A percentile compares a stretch with the other conserved stretches of the same genome.
Conservation (phyloP, 2,113 vertebrate genomes). For the Platycercus adscitus region DNA sequence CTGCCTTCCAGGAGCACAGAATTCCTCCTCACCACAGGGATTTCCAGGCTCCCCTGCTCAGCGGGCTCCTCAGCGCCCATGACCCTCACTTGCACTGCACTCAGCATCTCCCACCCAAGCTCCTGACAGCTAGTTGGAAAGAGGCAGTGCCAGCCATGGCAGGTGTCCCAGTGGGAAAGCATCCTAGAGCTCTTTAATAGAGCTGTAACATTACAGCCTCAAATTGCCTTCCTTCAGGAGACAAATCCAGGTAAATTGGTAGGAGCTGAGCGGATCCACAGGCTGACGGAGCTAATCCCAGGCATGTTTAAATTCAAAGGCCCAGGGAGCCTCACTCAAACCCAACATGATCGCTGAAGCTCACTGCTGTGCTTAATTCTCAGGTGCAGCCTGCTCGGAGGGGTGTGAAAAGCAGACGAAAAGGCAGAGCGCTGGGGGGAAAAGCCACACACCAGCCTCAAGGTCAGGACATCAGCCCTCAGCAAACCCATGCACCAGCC, state of each 20-base stretch:
- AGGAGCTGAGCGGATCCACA: not conserved
- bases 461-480: not conserved
- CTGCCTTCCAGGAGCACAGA: rapidly evolving
- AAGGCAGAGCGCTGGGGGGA: not conserved
- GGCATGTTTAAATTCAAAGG: constrained; percentile 23
- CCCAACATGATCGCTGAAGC: not conserved
- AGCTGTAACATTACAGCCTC: constrained; percentile 18
- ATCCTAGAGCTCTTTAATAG: not conserved
- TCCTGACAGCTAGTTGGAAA: not conserved
- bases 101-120: not conserved
- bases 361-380: not conserved
- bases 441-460: not conserved
- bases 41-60: not conserved
- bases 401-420: not conserved
- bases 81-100: rapidly evolving
- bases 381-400: not conserved
- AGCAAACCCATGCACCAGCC: not conserved
- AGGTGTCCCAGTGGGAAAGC: not conserved
- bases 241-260: constrained; percentile 28
- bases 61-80: rapidly evolving
- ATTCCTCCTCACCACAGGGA: not conserved
- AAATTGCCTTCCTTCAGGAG: constrained; percentile 19
- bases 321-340: not conserved
- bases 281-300: constrained; percentile 40
- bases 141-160: not conserved